Percentiles rank a stretch among this genome's conserved stretches.
Conservation (phyloP, 2,888 invertebrate genomes). For the Orthosia gothica region DNA sequence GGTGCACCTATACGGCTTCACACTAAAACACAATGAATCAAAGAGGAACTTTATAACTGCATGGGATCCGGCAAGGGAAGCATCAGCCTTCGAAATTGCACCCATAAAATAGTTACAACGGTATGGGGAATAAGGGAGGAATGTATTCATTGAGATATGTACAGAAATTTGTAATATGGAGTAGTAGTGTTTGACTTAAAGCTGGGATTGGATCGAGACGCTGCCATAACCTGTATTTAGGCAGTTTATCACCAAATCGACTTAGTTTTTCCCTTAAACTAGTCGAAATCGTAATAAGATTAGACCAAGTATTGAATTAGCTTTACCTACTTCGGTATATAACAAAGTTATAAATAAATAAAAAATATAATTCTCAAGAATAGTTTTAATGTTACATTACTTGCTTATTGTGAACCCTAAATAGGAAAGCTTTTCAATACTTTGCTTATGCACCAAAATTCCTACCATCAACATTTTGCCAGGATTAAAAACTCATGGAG, state of each 20-base stretch:
- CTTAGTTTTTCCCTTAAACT: neutral
- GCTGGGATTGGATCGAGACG: constrained; percentile 2
- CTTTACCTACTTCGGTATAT: too few relatives aligned
- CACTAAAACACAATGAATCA: constrained; percentile 67
- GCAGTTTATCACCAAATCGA: neutral
- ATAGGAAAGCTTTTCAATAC: neutral
- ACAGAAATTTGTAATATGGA: constrained; percentile 26
- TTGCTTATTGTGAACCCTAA: neutral
- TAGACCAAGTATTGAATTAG: too few relatives aligned
- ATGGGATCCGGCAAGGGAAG: constrained; percentile 69
- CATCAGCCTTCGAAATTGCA: constrained; percentile 78
- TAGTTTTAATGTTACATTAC: too few relatives aligned
- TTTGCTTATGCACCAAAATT: neutral
- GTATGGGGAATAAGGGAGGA: constrained; percentile 73
- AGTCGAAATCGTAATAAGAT: too few relatives aligned
- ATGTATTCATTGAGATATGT: constrained; percentile 56
- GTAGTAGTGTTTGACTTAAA: constrained; percentile 13
- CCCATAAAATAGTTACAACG: constrained; percentile 86
- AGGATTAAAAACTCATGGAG: neutral
- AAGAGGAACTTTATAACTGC: constrained; percentile 69
- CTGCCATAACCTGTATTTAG: neutral
- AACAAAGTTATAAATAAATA: too few relatives aligned
- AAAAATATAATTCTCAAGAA: too few relatives aligned
- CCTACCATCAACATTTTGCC: neutral
- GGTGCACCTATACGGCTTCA: constrained; percentile 57